These are phyloP conservation scores for Haliclona indistincta DNA, from an alignment of 37 sponge, comb jelly and placozoan genomes.

Conservation along the genomic window DNA sequence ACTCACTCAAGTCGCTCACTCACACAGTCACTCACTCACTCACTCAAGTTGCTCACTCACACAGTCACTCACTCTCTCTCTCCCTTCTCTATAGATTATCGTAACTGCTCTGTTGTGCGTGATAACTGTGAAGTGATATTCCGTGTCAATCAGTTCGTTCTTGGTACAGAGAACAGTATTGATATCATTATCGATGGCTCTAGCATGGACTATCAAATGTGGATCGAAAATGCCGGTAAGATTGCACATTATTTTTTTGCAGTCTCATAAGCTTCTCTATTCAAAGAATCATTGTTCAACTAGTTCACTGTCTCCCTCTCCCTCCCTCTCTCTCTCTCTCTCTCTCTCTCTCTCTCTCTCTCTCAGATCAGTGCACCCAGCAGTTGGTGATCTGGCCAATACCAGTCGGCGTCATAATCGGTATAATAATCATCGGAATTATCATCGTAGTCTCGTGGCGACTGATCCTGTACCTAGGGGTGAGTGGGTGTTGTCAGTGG, in stretches of 20 bases:
- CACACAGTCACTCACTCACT: constrained; percentile 30
- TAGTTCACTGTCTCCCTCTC: constrained; percentile 7
- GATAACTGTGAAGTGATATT: constrained; percentile 1
- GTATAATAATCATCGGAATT: constrained; percentile 41
- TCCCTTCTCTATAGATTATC: neutral
- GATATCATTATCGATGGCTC: neutral
- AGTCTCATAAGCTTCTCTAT: neutral
- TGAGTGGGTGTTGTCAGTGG: constrained; percentile 14
- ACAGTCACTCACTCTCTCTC: constrained; percentile 1
- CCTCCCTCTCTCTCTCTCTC: constrained; percentile 11
- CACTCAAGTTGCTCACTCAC: constrained; percentile 31
- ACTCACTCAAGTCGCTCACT: too few relatives aligned
- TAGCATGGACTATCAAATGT: neutral
- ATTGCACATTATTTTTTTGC: too few relatives aligned
- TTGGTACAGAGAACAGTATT: neutral
- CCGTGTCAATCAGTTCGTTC: neutral
- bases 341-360: neutral
- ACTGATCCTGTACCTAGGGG: constrained; percentile 31
- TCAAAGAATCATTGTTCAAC: neutral
- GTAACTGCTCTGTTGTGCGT: neutral
- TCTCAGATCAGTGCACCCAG: constrained; percentile 10
- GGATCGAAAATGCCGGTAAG: too few relatives aligned
- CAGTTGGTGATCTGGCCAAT: constrained; percentile 30
- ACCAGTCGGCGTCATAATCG: constrained; percentile 48
- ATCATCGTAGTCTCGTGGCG: constrained; percentile 42